A percentile compares a stretch with the other conserved stretches of the same genome.
These are phyloP conservation scores for Sinosuthora webbiana DNA, from an alignment of 2,113 vertebrate species.

Conservation along the genomic window DNA sequence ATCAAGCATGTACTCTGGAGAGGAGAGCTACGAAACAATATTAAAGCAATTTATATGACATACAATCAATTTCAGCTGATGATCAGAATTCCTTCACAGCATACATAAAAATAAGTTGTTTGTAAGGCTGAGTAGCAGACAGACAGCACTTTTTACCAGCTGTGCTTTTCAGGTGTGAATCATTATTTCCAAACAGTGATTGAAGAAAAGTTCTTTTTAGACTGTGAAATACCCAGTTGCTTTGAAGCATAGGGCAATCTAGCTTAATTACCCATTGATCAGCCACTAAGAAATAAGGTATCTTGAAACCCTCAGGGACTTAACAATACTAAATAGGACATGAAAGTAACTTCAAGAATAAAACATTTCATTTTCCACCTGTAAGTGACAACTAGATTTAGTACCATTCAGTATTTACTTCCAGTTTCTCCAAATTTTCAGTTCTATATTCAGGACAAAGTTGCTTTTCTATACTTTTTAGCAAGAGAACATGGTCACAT, in stretches of 20 bases:
- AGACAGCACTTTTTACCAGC: neutral
- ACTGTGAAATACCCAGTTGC: neutral
- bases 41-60: neutral
- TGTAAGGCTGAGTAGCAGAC: neutral
- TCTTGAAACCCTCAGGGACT: neutral
- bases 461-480: neutral
- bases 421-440: neutral
- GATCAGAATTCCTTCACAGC: neutral
- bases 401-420: neutral
- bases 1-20: neutral
- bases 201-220: neutral
- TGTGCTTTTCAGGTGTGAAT: neutral
- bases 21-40: neutral
- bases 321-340: neutral
- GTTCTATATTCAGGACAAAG: neutral
- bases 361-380: neutral
- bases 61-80: neutral
- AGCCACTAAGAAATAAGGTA: neutral
- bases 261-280: neutral
- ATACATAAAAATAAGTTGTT: neutral
- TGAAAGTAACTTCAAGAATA: neutral
- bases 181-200: neutral
- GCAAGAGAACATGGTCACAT: neutral
- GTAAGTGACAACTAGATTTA: neutral
- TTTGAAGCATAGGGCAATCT: neutral